A percentile compares a stretch with the other conserved stretches of the same genome.
These are phyloP conservation scores for Sycophila sp. DNA, from an alignment of 1,140 invertebrate species.

Conservation along the genomic window DNA sequence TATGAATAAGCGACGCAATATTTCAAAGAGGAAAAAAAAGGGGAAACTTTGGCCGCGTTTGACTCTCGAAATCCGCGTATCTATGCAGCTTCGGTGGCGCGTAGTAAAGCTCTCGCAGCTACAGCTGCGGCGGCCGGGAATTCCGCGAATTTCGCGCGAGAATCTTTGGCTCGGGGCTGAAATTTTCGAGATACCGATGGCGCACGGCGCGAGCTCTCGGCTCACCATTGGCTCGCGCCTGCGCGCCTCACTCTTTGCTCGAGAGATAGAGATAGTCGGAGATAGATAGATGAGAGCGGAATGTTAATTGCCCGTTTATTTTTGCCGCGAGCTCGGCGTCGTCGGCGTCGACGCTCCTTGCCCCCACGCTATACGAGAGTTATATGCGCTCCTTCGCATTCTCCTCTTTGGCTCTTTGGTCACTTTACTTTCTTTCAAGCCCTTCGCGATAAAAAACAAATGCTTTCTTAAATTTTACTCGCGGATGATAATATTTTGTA, in stretches of 20 bases:
- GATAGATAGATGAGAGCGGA: slow-evolving; percentile 40
- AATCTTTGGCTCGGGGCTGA: slow-evolving; percentile 49
- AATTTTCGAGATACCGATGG: slow-evolving; percentile 48
- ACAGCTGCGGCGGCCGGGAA: slow-evolving; percentile 48
- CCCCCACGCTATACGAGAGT: background rate
- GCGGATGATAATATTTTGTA: no score
- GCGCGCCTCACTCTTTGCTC: slow-evolving; percentile 26
- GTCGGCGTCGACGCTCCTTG: no score
- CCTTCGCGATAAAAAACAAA: no score
- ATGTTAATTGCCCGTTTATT: slow-evolving; percentile 52
- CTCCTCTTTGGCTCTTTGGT: no score
- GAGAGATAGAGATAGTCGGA: slow-evolving; percentile 10
- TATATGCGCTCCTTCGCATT: background rate
- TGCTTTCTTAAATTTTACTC: no score
- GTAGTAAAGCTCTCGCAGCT: no score
- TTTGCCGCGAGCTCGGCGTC: slow-evolving; percentile 42
- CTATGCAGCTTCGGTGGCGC: no score
- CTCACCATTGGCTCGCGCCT: slow-evolving; percentile 16
- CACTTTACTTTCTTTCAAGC: no score
- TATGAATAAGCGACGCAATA: no score
- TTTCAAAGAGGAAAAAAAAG: no score
- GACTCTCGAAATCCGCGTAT: no score
- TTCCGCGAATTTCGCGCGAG: slow-evolving; percentile 51
- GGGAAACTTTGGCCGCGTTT: no score
- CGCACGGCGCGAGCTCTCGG: slow-evolving; percentile 29